phyloP scores from a whole-genome alignment of 2,797 vertebrate species.

The Myotis planiceps region DNA sequence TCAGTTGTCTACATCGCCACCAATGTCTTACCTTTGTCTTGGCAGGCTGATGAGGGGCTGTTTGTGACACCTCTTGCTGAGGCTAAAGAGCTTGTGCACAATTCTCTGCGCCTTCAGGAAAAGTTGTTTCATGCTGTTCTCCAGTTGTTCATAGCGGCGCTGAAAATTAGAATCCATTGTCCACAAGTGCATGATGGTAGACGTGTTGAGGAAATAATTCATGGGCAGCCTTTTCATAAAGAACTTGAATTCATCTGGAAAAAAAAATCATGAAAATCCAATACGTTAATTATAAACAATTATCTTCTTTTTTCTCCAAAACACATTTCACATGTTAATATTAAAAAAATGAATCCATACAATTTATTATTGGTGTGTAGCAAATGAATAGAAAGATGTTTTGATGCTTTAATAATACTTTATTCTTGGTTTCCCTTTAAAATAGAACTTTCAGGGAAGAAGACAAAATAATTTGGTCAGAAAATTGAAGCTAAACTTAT shows the following conservation, averaged over 20 bases:
- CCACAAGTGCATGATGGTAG: constrained; percentile 95
- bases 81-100: constrained; percentile 96
- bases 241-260: constrained; percentile 96
- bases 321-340: neutral
- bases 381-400: neutral
- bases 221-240: constrained; percentile 95
- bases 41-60: constrained; percentile 95
- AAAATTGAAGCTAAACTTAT: neutral
- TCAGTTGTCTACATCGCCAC: neutral
- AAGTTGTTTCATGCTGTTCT: constrained; percentile 93
- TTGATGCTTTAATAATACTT: neutral
- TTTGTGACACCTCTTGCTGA: constrained; percentile 96
- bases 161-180: constrained; percentile 95
- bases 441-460: neutral
- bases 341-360: neutral
- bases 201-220: constrained; percentile 95
- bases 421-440: neutral
- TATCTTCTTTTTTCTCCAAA: neutral
- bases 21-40: constrained; percentile 90
- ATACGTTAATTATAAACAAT: constrained; percentile 2
- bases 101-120: constrained; percentile 94
- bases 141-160: constrained; percentile 94
- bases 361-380: neutral
- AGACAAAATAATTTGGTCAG: neutral
- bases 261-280: constrained; percentile 69